Evolutionary conservation across 2,888 invertebrate species (phyloP).

Genomic region (Tetramorium bicarinatum): DNA sequence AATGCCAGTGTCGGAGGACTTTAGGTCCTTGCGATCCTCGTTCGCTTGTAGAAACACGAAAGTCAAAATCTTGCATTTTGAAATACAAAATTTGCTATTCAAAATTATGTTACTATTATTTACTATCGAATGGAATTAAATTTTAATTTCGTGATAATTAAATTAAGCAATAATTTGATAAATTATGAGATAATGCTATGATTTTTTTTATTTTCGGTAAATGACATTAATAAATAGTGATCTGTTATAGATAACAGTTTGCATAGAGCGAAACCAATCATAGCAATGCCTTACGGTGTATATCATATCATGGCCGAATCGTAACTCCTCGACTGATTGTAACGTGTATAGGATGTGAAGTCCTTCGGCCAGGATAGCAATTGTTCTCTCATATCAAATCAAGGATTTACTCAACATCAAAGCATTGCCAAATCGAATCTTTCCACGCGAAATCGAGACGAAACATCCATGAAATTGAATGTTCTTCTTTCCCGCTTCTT

Average conservation of each 20-base stretch:
- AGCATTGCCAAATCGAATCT: conserved; percentile 43
- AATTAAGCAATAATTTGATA: background rate
- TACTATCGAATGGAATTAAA: background rate
- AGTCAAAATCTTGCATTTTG: background rate
- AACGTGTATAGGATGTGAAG: background rate
- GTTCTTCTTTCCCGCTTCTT: background rate
- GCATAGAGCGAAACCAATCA: background rate
- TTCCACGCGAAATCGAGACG: conserved; percentile 46
- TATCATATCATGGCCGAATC: background rate
- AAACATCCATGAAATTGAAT: conserved; percentile 63
- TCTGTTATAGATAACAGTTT: background rate
- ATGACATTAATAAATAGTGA: background rate
- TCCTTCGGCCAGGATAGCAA: conserved; percentile 3
- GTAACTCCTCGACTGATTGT: background rate
- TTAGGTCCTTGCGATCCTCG: conserved; percentile 60
- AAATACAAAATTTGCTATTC: background rate
- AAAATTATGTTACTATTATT: background rate
- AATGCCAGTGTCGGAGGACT: conserved; percentile 75
- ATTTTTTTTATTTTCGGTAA: background rate
- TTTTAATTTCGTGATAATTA: background rate
- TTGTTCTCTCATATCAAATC: conserved; percentile 22
- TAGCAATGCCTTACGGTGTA: background rate
- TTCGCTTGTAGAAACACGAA: background rate
- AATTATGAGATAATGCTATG: background rate
- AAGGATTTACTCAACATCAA: conserved; percentile 32